These are phyloP conservation scores for Stichodactyla mertensii DNA, from an alignment of 64 coral and sea anemone genomes.

Conservation along the genomic window DNA sequence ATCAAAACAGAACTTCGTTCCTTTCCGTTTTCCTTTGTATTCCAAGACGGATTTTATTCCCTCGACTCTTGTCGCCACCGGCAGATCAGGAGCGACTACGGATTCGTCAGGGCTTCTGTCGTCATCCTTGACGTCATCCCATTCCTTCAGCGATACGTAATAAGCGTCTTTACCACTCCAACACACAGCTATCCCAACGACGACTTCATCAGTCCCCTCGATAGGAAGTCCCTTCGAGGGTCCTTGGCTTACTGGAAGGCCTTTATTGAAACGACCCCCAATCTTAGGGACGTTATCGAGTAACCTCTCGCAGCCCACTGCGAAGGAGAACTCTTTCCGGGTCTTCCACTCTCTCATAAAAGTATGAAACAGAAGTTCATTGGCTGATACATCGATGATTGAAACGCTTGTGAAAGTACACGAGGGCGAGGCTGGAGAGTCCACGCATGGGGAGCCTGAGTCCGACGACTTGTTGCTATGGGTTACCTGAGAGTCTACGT, in stretches of 20 bases:
- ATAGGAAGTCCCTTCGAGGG: slow-evolving; percentile 29
- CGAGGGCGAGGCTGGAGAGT: slow-evolving; percentile 11
- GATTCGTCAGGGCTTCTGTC: slow-evolving; percentile 40
- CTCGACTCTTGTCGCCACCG: slow-evolving; percentile 50
- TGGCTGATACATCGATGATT: slow-evolving; percentile 47
- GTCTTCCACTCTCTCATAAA: slow-evolving; percentile 58
- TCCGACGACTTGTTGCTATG: not conserved
- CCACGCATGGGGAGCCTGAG: not conserved
- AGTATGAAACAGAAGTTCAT: slow-evolving; percentile 37
- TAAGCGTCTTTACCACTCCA: slow-evolving; percentile 77
- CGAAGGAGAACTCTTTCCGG: slow-evolving; percentile 32
- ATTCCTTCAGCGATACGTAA: slow-evolving; percentile 65
- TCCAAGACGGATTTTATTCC: slow-evolving; percentile 58
- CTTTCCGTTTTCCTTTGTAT: slow-evolving; percentile 22
- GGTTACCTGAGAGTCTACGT: not conserved
- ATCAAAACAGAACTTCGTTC: slow-evolving; percentile 75
- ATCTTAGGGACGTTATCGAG: slow-evolving; percentile 48
- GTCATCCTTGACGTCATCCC: slow-evolving; percentile 10
- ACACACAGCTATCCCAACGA: slow-evolving; percentile 79
- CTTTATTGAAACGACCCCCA: slow-evolving; percentile 57
- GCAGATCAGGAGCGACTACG: slow-evolving; percentile 50
- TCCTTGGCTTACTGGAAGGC: not conserved
- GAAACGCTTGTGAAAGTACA: slow-evolving; percentile 15
- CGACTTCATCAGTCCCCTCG: slow-evolving; percentile 54
- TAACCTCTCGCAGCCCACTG: slow-evolving; percentile 42